Evolutionary conservation across 2,797 vertebrate species (phyloP), one percentile per base, ranked within the genome.

Genomic region (Calcarius lapponicus): DNA sequence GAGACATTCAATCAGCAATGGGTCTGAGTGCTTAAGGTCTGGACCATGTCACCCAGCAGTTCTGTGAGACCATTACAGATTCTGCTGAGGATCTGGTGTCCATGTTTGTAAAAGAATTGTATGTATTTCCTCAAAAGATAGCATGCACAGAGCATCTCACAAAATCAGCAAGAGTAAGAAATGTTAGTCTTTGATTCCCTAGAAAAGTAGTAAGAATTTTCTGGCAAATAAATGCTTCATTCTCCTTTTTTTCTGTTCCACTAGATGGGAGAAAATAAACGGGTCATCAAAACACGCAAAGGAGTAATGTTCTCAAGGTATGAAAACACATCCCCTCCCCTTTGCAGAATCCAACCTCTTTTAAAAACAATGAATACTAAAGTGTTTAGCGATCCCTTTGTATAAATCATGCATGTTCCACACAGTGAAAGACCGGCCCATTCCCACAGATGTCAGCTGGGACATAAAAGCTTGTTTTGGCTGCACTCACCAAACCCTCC

Each of bases 401-500:
- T 81, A 87, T 72, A 74, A 88, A 93, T 72, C 0, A 1, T 86
- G 28, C 61, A 50, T 57, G 47, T 74, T 79, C 61, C 70, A 92
- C 57, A 62, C 83, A 81, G 58, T 19, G 72, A 79, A 94, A 91
- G 83, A 86, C 78, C 72, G 83, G 56, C 75, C 78, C 69, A 36
- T 92, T 94, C 92, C 86, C 88, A 81, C 88, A 95, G 69, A 86
- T 80, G 86, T 89, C 83, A 91, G 69, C 79, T 66, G 88, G 90
- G 95, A 94, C 50, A 34, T 17, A 53, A 88, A 89, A 94, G 90
- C 84, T 97, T 96, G 70, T 96, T 94, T 95, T 96, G 95, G 91
- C 95, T 95, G 69, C 5, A 4, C 74, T 91, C 6, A 1, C 61
- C 3, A 7, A 51, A 28, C 70, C 47, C 74, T 94, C 80, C 92